Conservation (phyloP, 2,797 vertebrate species). For the Melanotaenia maccullochi region DNA sequence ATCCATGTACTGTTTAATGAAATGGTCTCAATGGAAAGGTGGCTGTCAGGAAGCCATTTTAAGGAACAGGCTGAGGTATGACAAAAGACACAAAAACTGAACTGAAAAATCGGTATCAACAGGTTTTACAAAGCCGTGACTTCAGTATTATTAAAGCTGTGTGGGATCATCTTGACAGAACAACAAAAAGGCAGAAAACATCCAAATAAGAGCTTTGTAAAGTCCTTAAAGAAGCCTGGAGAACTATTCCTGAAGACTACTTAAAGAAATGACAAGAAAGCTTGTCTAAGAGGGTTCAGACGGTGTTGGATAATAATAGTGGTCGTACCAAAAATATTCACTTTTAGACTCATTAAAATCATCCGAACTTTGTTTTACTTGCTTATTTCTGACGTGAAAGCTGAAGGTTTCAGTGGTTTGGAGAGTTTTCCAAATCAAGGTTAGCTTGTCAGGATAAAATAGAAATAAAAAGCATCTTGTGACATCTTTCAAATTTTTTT, state of each 20-base stretch:
- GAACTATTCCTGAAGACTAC: too few relatives aligned
- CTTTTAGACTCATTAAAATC: too few relatives aligned
- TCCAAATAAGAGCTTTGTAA: background rate
- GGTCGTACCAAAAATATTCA: background rate
- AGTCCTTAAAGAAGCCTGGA: background rate
- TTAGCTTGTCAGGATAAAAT: background rate
- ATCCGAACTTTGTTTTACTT: too few relatives aligned
- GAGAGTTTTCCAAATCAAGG: too few relatives aligned
- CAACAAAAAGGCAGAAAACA: background rate
- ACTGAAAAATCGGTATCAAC: background rate
- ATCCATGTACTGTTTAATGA: too few relatives aligned
- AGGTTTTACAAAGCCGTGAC: background rate
- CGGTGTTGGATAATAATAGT: too few relatives aligned
- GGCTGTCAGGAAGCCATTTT: background rate
- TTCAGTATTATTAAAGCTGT: background rate
- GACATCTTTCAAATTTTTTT: background rate
- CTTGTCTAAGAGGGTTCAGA: too few relatives aligned
- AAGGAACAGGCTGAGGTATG: too few relatives aligned
- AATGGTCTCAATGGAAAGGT: too few relatives aligned
- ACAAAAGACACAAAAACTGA: background rate
- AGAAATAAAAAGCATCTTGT: background rate
- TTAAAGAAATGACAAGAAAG: too few relatives aligned
- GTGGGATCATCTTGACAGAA: background rate
- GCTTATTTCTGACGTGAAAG: too few relatives aligned
- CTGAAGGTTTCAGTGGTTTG: too few relatives aligned